Conservation (phyloP, 2,888 invertebrate species). For the Drosophila pseudotakahashii region DNA sequence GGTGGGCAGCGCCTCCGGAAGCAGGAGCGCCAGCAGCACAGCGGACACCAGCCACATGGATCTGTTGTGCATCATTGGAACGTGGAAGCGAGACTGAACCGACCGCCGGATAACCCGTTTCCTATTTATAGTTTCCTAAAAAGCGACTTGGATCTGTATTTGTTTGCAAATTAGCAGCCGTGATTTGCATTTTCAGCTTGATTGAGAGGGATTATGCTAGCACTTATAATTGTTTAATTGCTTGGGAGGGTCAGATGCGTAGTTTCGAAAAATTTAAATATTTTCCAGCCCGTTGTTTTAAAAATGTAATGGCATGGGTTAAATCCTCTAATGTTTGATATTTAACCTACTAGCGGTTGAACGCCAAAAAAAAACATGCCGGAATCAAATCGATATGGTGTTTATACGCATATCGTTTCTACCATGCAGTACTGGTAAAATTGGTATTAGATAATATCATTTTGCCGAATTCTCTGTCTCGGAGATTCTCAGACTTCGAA, state of each 20-base stretch:
- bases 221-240: conserved; percentile 64
- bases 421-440: too few relatives aligned
- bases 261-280: background rate
- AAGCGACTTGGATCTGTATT: conserved; percentile 1
- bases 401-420: too few relatives aligned
- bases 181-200: conserved; percentile 45
- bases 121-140: conserved; percentile 59
- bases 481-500: too few relatives aligned
- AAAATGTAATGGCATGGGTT: too few relatives aligned
- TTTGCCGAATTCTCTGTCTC: too few relatives aligned
- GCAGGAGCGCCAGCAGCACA: conserved; percentile 39
- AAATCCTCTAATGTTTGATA: too few relatives aligned
- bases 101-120: conserved; percentile 52
- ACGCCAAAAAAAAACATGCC: too few relatives aligned
- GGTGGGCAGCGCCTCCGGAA: conserved; percentile 6
- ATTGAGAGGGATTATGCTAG: conserved; percentile 15
- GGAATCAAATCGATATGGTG: too few relatives aligned
- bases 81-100: conserved; percentile 25
- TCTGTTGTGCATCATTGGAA: conserved; percentile 50
- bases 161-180: conserved; percentile 34
- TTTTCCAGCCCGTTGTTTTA: background rate
- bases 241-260: background rate
- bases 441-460: too few relatives aligned
- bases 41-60: conserved; percentile 10
- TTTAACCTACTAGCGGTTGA: too few relatives aligned